Evolutionary conservation across 2,113 vertebrate species (phyloP), one percentile per base, ranked within the genome.

Genomic region (Paralichthys olivaceus): DNA sequence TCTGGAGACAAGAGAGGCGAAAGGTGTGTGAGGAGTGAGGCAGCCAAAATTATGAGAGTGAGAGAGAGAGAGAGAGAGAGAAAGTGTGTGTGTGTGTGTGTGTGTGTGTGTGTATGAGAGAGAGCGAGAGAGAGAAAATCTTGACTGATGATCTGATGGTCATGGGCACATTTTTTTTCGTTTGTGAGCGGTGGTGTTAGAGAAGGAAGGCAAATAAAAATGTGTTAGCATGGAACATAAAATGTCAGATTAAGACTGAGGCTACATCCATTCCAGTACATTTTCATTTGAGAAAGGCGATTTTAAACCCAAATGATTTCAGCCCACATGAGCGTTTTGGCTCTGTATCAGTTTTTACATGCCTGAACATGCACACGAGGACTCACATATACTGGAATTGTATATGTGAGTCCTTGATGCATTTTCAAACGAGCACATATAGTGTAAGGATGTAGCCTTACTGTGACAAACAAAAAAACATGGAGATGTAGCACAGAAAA

Each of bases 1-100:
- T 96, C 97, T 98, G 93, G 93, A 95, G 94, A 95, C 91, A 92
- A 95, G 94, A 96, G 89, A 95, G 94, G 95, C 72, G 90, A 94
- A 74, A 95, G 88, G 94, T 73, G 87, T 90, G 89, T 93, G 92
- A 91, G 79, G 91, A 83, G 86, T 77, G 91, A 89, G 56, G 85
- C 84, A 89, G 74, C 91, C 77, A 83, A 58, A 72, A 80, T 54
- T 22, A 67, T 54, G 77, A 64, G 72, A 78, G 84, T 71, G 80
- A 68, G 79, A 74, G 75, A 72, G 19, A 55, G 73, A 69, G 5
- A 56, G 57, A 55, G 59, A 13, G 63, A 37, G 54, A 0, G 47
- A 95, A 94, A 96, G 89, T 95, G 94, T 6, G 95, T 68, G 90
- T 94, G 76, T 95, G 89, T 54, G 94, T 71, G 87, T 90, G 89